Evolutionary conservation across 2,797 vertebrate genomes (phyloP), one percentile per base, ranked within the genome.

Genomic region (Oreortyx pictus): DNA sequence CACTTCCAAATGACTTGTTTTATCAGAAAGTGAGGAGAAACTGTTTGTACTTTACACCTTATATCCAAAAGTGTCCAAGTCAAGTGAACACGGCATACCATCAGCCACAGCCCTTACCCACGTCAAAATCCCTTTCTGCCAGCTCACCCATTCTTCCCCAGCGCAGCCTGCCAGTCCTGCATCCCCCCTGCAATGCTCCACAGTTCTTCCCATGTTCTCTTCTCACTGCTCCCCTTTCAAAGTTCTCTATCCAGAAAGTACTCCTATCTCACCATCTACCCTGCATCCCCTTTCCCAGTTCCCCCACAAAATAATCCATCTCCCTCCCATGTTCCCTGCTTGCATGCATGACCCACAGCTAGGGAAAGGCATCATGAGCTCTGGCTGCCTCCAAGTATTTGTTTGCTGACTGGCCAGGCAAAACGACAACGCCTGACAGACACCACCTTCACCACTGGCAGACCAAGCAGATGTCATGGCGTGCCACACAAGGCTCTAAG

Each of bases 261-360:
- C 12, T 72, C 23, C 0, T 2, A 44, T 11, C 33, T 68, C 5
- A 2, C 39, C 2, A 44, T 14, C 39, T 73, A 4, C 2, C 39
- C 62, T 66, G 64, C 27, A 59, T 6, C 25, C 50, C 33, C 52
- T 64, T 39, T 80, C 54, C 49, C 54, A 84, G 3, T 3, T 80
- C 27, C 20, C 43, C 37, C 12, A 35, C 39, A 54, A 64, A 86
- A 60, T n/a, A 81, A 77, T 31, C 11, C 56, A 39, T 4, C 20
- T 84, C 44, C 12, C 7, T 80, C 20, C 20, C 27, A 7, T 4
- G 19, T 64, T 33, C 86, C 61, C 70, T 39, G 10, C 35, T 64
- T 37, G 39, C 23, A 22, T 1, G 4, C 14, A 15, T 81, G 20
- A 60, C 27, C 20, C 35, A 39, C 60, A 60, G 27, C 29, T 44